Conservation (phyloP, 2,113 vertebrate species). For the Hippolais icterina region DNA sequence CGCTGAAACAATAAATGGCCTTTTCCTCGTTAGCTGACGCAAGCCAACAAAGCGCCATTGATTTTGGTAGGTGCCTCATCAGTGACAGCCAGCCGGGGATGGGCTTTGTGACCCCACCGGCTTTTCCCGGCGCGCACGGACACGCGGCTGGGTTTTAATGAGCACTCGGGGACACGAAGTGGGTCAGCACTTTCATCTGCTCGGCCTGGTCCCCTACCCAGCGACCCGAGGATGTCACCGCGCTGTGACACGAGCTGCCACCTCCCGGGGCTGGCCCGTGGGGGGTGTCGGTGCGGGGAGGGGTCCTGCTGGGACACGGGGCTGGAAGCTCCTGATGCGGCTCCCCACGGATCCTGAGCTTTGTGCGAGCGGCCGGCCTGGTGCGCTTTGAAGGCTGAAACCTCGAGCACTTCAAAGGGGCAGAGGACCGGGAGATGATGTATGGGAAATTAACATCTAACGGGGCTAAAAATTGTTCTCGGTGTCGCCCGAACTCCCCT, state of each 20-base stretch:
- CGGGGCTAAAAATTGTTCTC: slow-evolving; percentile 69
- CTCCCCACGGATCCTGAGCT: slow-evolving; percentile 59
- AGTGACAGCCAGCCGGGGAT: neutral
- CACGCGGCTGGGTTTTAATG: slow-evolving; percentile 7
- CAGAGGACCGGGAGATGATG: slow-evolving; percentile 71
- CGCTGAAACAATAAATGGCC: slow-evolving; percentile 1
- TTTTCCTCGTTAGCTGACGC: slow-evolving; percentile 42
- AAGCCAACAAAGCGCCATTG: slow-evolving; percentile 25
- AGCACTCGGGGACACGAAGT: neutral
- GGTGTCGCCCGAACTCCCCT: slow-evolving; percentile 56
- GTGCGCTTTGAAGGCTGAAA: slow-evolving; percentile 73
- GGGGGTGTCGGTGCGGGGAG: neutral
- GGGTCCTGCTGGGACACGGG: slow-evolving; percentile 17
- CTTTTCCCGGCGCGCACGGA: neutral
- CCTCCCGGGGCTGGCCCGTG: neutral
- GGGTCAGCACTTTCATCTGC: slow-evolving; percentile 14
- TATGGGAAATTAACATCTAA: slow-evolving; percentile 76
- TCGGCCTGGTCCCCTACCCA: neutral
- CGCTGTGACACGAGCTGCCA: neutral
- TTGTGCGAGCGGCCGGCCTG: slow-evolving; percentile 48
- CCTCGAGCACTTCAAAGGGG: slow-evolving; percentile 75
- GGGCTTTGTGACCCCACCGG: neutral
- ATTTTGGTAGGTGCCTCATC: neutral
- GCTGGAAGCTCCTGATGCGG: slow-evolving; percentile 41
- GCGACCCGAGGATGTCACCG: neutral